Evolutionary conservation across 2,113 vertebrate species (phyloP).

Genomic region (Polyodon spathula): DNA sequence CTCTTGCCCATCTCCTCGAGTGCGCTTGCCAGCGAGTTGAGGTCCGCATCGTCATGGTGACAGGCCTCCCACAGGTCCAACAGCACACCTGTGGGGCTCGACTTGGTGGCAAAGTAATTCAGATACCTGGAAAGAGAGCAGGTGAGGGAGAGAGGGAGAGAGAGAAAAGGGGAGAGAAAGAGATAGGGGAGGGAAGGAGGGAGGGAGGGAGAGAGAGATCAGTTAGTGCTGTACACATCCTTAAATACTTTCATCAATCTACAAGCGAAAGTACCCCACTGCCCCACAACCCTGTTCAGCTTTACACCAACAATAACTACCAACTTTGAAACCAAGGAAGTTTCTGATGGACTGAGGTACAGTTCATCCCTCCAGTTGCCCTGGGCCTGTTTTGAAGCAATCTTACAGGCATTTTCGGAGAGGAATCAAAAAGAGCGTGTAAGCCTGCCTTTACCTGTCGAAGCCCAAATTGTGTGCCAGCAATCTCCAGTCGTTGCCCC

Average conservation of each 20-base stretch:
- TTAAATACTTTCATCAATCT: not conserved
- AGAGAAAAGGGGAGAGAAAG: not conserved
- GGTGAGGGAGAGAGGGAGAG: not conserved
- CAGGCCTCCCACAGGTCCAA: conserved; percentile 97
- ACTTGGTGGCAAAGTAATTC: conserved; percentile 98
- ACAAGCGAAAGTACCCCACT: too few species aligned
- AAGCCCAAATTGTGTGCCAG: conserved; percentile 87
- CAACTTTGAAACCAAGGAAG: too few species aligned
- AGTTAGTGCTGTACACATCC: not conserved
- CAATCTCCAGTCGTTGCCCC: conserved; percentile 92
- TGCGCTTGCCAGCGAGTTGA: conserved; percentile 93
- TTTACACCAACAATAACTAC: too few species aligned
- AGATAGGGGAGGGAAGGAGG: not conserved
- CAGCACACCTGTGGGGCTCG: conserved; percentile 93
- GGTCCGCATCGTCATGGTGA: conserved; percentile 92
- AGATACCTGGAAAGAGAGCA: conserved; percentile 68
- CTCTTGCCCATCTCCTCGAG: conserved; percentile 99
- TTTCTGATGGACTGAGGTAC: too few species aligned
- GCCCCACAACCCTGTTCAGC: too few species aligned
- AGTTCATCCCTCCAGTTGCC: too few species aligned
- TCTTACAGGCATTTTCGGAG: too few species aligned
- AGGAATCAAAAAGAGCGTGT: not conserved
- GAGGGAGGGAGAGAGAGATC: not conserved
- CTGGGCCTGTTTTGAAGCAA: too few species aligned
- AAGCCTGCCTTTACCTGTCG: conserved; percentile 64